Evolutionary conservation across 2,113 vertebrate species (phyloP).

Genomic region (Dasyornis broadbenti): DNA sequence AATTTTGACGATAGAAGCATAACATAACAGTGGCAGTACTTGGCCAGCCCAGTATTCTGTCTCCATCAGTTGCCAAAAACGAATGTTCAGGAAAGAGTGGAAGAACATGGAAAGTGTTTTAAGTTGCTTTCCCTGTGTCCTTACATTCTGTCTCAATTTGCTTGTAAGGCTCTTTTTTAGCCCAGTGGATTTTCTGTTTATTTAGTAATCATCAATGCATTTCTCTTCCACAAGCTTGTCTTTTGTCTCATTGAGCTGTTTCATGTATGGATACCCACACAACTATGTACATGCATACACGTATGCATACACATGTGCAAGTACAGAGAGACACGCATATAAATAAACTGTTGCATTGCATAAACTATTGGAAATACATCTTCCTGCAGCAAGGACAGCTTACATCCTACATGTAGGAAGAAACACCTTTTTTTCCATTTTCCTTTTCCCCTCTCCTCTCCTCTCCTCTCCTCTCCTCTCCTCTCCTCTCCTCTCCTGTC

Average conservation of each 20-base stretch:
- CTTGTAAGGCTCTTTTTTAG: not conserved
- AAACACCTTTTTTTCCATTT: not conserved
- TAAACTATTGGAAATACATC: not conserved
- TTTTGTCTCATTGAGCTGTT: not conserved
- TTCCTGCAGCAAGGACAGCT: not conserved
- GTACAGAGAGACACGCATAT: rapidly evolving
- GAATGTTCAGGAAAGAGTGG: not conserved
- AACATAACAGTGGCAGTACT: not conserved
- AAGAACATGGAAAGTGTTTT: not conserved
- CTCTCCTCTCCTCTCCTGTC: too few species aligned
- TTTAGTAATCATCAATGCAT: not conserved
- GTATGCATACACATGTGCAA: rapidly evolving
- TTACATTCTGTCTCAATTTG: not conserved
- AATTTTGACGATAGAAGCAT: not conserved
- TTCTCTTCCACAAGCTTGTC: not conserved
- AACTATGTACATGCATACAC: not conserved
- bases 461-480: not conserved
- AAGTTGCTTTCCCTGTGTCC: not conserved
- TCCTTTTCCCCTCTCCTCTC: rapidly evolving
- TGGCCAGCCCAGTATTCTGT: not conserved
- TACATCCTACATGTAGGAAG: not conserved
- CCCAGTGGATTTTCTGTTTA: not conserved
- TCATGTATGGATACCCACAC: not conserved
- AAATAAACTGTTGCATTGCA: not conserved
- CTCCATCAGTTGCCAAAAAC: not conserved